Base-by-base conservation (phyloP, 2,888 invertebrate species). In the Empis livida region DNA sequence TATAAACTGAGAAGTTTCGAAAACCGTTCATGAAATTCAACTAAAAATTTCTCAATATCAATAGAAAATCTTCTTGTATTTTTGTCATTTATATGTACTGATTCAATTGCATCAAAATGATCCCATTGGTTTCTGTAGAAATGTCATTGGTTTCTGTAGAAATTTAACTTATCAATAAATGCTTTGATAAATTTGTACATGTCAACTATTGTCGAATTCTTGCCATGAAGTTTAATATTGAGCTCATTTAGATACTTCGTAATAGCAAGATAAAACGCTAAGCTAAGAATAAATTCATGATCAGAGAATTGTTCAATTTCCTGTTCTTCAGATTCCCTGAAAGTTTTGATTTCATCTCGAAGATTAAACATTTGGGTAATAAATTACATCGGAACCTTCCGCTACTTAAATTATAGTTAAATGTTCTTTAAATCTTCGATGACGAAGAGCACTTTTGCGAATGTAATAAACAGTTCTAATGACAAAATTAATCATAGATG, bases 311-410 rank as follows among this genome's bases (percentile, higher is more conserved):
- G 27, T 20, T 42, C 13, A 20, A 10, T 42, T 27, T 42, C 14
- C 30, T 20, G 11, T 42, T 14, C 31, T 42, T 42, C 42, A 23
- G 30, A 30, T 42, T 42, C 31, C 42, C 30, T 42, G 23, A 42
- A 42, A n/a, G 11, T 42, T 42, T 42, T 42, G 23, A 42, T 42
- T 42, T 42, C 42, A 42, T 42, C 20, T 42, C 30, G 23, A 13
- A 42, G 30, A 14, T 42, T 30, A 42, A 42, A 42, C 27, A n/a
- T 42, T 42, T 11, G 42, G 27, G 42, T 42, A 42, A n/a, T 42
- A 42, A 23, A 42, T 42, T 42, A 42, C 42, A 42, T 23, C 42
- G 27, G 42, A 42, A 27, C 42, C n/a, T 42, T 42, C 42, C 13
- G 42, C 27, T 42, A 27, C 42, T 23, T 42, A 27, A 42, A 42